A percentile compares a stretch with the other conserved stretches of the same genome.
phyloP scores from a whole-genome alignment of 2,888 invertebrate genomes.

The Pristionchus maxplancki region DNA sequence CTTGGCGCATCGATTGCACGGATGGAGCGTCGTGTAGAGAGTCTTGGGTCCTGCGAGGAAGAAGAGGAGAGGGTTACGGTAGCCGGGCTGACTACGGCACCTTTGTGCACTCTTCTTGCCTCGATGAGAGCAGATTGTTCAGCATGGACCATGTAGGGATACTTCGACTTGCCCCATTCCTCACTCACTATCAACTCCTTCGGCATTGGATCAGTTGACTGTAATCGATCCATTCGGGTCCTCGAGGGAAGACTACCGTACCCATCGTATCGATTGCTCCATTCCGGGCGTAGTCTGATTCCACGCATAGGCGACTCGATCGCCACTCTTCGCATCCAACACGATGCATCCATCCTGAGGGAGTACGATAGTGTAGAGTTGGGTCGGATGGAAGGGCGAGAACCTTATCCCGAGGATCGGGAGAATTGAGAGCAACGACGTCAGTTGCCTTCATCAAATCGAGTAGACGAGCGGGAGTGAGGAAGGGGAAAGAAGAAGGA shows the following conservation, averaged over 20 bases:
- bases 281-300: slow-evolving; percentile 21
- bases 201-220: neutral
- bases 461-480: neutral
- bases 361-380: slow-evolving; percentile 7
- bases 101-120: neutral
- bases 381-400: neutral
- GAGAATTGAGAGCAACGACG: neutral
- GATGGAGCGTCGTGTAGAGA: slow-evolving; percentile 31
- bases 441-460: neutral
- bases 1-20: slow-evolving; percentile 25
- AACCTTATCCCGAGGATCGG: slow-evolving; percentile 13
- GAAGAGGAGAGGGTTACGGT: neutral
- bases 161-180: slow-evolving; percentile 32
- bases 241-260: neutral
- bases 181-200: neutral
- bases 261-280: slow-evolving; percentile 20
- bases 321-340: neutral
- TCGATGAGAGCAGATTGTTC: neutral
- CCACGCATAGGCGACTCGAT: neutral
- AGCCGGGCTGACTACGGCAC: neutral
- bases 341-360: slow-evolving; percentile 18
- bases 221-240: too few relatives aligned
- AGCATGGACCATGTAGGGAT: slow-evolving; percentile 23
- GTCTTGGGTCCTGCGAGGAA: neutral
- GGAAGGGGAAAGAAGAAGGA: slow-evolving; percentile 8